Base-by-base conservation (phyloP, 2,797 vertebrate genomes). In the Sebastes flavidus region DNA sequence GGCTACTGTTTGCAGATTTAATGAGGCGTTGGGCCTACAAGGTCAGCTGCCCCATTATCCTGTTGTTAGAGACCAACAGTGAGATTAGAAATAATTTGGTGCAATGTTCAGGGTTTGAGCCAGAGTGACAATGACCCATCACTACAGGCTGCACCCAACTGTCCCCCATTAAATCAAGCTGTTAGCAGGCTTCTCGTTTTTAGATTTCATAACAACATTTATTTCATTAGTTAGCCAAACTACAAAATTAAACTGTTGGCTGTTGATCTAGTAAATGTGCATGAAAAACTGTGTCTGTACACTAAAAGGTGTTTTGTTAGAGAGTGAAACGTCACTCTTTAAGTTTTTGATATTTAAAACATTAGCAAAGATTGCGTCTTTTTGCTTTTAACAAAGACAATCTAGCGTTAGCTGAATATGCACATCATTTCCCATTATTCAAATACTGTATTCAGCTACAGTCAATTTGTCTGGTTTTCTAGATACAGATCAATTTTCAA, bases 11-110 rank as follows among this genome's bases (percentile, higher is more conserved):
- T 52, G 55, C 25, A n/a, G 32, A 38, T 81, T 78, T 72, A 77
- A 80, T 68, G 61, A 80, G 74, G 62, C 29, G 60, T 70, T 11
- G 18, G 22, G n/a, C 65, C 67, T 6, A 42, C 60, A 32, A 80
- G 79, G 77, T 83, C 77, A 56, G 61, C 42, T 11, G 69, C 29
- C 20, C 32, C 73, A 60, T 77, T 78, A 72, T 54, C 36, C 59
- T 59, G 75, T 72, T 75, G 77, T 46, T 70, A 12, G 46, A 81
- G 63, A 78, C 24, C 77, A 75, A 46, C 61, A 29, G 49, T 27
- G 49, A 49, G 73, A 77, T 67, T 69, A 75, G 62, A 65, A 27
- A 66, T 75, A 25, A 85, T 80, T 68, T 69, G 62, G 65, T 56
- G n/a, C 58, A 56, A 30, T 67, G 52, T 81, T 69, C 5, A 18